Evolutionary conservation across 2,113 vertebrate genomes (phyloP).

Genomic region (Salvelinus fontinalis): DNA sequence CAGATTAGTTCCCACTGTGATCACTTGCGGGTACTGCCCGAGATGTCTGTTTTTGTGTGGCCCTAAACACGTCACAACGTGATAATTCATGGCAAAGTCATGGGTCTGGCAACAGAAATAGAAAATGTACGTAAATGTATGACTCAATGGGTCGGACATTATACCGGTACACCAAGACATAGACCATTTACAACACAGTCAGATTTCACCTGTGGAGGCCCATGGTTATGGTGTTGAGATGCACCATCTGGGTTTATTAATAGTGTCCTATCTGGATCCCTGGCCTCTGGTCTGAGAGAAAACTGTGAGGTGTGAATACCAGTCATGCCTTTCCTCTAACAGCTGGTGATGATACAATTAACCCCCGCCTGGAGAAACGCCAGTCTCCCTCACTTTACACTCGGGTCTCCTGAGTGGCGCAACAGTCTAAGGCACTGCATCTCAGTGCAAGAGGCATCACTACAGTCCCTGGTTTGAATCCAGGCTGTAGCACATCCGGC

Average conservation of each 20-base stretch:
- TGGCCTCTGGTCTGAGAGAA: conserved; percentile 23
- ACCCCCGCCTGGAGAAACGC: conserved; percentile 55
- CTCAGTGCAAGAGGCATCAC: too few species aligned
- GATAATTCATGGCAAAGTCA: background rate
- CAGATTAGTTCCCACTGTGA: conserved; percentile 11
- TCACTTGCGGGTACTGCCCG: background rate
- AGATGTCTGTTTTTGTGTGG: background rate
- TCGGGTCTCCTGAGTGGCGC: background rate
- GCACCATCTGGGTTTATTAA: conserved; percentile 29
- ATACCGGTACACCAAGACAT: background rate
- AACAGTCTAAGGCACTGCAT: too few species aligned
- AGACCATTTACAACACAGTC: background rate
- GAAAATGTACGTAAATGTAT: background rate
- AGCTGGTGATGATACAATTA: conserved; percentile 71
- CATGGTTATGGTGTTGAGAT: background rate
- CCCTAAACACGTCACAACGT: conserved; percentile 15
- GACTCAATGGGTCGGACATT: background rate
- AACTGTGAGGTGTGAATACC: conserved; percentile 72
- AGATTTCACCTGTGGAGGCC: background rate
- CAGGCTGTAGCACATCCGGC: too few species aligned
- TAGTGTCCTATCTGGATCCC: conserved; percentile 9
- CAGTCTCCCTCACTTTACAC: conserved; percentile 57
- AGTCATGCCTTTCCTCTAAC: conserved; percentile 66
- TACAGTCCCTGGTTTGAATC: too few species aligned
- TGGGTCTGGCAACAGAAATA: background rate